These are phyloP conservation scores for Platycercus adscitus DNA, from an alignment of 2,113 vertebrate genomes.

Conservation along the genomic window DNA sequence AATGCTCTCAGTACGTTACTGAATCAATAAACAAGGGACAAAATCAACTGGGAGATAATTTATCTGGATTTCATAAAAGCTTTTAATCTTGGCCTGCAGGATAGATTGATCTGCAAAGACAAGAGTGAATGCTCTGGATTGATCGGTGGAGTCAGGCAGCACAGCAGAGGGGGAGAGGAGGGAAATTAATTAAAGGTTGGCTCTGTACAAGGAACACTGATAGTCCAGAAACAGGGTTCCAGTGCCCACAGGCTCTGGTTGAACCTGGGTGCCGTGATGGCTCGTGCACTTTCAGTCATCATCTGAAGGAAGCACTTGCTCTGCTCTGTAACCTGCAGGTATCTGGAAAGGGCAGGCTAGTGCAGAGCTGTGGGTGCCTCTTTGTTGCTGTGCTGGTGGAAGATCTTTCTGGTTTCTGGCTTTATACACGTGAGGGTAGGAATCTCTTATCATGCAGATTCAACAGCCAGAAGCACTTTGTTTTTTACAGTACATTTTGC, in stretches of 20 bases:
- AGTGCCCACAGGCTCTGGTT: background rate
- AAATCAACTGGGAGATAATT: constrained; percentile 43
- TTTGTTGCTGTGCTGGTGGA: background rate
- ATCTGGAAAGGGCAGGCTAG: background rate
- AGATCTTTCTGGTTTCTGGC: background rate
- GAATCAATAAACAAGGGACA: constrained; percentile 62
- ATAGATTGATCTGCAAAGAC: constrained; percentile 34
- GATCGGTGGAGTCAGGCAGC: background rate
- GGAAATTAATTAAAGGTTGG: constrained; percentile 7
- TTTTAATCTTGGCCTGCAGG: constrained; percentile 18
- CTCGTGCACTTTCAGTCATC: background rate
- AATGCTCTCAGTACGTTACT: constrained; percentile 28
- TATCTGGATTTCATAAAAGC: constrained; percentile 54
- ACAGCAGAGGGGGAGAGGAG: background rate
- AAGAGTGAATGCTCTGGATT: constrained; percentile 8
- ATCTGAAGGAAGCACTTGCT: background rate
- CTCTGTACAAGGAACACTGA: background rate
- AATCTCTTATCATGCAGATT: background rate
- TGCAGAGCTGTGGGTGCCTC: background rate
- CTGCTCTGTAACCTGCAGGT: background rate
- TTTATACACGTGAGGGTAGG: background rate
- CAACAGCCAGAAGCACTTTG: background rate
- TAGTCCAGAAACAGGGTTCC: background rate
- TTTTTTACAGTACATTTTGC: background rate
- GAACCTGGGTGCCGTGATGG: background rate